Evolutionary conservation across 92 coral and sea anemone species (phyloP), one percentile per base, ranked within the genome.

Genomic region (Zoanthus solanderi): DNA sequence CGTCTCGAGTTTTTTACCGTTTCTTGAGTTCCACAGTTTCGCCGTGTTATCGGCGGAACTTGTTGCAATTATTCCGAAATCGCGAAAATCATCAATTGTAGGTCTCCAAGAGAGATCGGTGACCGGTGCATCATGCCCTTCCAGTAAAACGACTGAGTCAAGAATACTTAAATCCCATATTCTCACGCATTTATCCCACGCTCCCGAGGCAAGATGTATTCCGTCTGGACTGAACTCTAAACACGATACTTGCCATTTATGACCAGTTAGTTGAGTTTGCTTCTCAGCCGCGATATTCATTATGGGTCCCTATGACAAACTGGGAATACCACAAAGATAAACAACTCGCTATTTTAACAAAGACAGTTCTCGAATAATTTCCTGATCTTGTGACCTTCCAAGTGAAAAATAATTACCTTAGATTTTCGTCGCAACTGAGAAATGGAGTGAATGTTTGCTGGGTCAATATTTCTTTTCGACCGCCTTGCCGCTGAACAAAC

Each of bases 181-280:
- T 23, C 95, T 83, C 1, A 90, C 98, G 10, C 91, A 88, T 75
- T 97, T 97, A 78, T 97, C 99, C 99, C 99, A 97, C 31, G 97
- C 88, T 31, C 96, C 94, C 0, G 99, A 97, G 5, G 99, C 99
- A 7, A 97, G 93, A 84, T 88, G 89, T 30, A 95, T 81, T 37
- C 96, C 98, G 46, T 89, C 92, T n/a, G 98, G 92, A 44, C 98
- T 92, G 56, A 97, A 97, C 88, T 97, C 95, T 17, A 97, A 94
- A 75, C 94, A 91, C 48, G 98, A 97, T n/a, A 97, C 92, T 50
- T 95, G 98, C 99, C 99, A 97, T 88, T 97, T 97, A 65, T 97
- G 99, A 71, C 96, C 98, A 76, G 92, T 90, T 12, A 97, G 89
- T 52, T 90, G 75, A 11, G 98, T 93, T 74, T 95, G 98, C 46